Base-by-base conservation (phyloP, 2,888 invertebrate genomes). In the Hypolimnas misippus region DNA sequence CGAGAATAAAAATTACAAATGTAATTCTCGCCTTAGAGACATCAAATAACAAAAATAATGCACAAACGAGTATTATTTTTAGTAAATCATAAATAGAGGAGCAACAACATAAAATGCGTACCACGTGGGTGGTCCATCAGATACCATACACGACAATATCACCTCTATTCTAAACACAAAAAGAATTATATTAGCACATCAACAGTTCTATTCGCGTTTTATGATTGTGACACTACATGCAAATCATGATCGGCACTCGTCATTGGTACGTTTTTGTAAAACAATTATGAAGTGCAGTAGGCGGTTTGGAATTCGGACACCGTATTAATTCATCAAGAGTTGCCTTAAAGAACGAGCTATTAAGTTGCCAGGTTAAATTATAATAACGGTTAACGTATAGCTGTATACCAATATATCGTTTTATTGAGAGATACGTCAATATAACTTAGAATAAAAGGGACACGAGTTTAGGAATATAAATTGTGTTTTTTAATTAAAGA, bases 241-340 rank as follows among this genome's bases (percentile, higher is more conserved):
- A 83, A 86, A 86, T 84, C 73, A 79, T 78, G 77, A 77, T 25
- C 54, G 42, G 33, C n/a, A n/a, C n/a, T 76, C 70, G 84, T 83
- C 82, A 85, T 85, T 82, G 80, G 78, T 70, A 70, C 67, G 79
- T 84, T 86, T 86, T 87, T 84, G 74, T 82, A 76, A 74, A 66
- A 65, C 63, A 68, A 70, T 70, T 66, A 66, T 53, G 25, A 44
- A 66, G 65, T 50, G 57, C 66, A 63, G 72, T 70, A 60, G 70
- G 72, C 65, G 72, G 65, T 33, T 55, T 66, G 68, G 72, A 69
- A 70, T 70, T 69, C 64, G 68, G 67, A 60, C 65, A 61, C 57
- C 53, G 55, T 51, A 33, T 62, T 31, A 57, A 65, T 61, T 63
- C 52, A 44, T 53, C 60, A 62, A 57, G 40, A 19, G 65, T 38